Conservation (phyloP, 2,113 vertebrate genomes). For the Solea solea region DNA sequence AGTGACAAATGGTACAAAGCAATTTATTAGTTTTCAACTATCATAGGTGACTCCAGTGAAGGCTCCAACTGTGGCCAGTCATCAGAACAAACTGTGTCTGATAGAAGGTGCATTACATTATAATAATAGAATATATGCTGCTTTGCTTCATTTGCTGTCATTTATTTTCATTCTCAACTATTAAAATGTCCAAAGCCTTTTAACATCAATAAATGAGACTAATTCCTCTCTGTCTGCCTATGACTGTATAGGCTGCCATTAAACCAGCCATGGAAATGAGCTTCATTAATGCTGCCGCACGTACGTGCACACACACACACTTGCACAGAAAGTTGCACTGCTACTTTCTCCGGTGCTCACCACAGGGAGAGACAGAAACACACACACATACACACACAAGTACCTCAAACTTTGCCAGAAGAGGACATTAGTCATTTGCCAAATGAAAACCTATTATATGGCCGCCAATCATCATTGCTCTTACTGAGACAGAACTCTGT, state of each 20-base stretch:
- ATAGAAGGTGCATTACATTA: conserved; percentile 34
- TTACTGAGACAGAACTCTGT: conserved; percentile 66
- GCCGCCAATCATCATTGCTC: conserved; percentile 76
- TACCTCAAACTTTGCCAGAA: conserved; percentile 56
- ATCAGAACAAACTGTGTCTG: conserved; percentile 16
- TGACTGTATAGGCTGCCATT: conserved; percentile 58
- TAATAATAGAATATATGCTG: conserved; percentile 45
- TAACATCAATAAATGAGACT: conserved; percentile 69
- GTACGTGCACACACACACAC: conserved; percentile 1
- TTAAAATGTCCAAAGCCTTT: conserved; percentile 72
- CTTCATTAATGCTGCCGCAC: conserved; percentile 63
- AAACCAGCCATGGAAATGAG: conserved; percentile 63
- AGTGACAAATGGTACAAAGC: conserved; percentile 32
- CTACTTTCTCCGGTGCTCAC: background rate
- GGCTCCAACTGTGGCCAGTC: conserved; percentile 32
- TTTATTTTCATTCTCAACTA: conserved; percentile 65
- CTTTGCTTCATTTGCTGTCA: conserved; percentile 58
- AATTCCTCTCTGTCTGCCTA: conserved; percentile 65
- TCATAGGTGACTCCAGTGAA: conserved; percentile 21
- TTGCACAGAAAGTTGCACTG: conserved; percentile 16
- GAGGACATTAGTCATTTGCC: conserved; percentile 68
- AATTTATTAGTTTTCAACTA: conserved; percentile 31
- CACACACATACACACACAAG: conserved; percentile 12
- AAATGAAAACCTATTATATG: conserved; percentile 72
- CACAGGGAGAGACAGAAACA: conserved; percentile 13